Conservation (phyloP, 2,113 vertebrate genomes). For the Daphoenositta chrysoptera region DNA sequence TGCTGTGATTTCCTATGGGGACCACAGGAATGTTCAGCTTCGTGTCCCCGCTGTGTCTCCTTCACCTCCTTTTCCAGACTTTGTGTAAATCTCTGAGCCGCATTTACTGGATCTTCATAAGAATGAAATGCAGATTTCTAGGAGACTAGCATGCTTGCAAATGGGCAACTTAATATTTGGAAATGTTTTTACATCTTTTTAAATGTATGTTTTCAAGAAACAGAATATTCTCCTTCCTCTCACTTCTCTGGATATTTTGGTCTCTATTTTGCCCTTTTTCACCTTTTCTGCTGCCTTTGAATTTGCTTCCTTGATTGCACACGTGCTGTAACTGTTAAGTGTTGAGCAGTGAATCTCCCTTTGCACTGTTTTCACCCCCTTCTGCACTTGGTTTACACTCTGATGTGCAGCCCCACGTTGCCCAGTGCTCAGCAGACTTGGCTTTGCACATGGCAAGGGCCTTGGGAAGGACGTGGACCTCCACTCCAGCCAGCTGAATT, state of each 20-base stretch:
- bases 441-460: neutral
- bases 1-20: neutral
- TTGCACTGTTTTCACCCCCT: neutral
- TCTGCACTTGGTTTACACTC: neutral
- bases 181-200: neutral
- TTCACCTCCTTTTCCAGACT: neutral
- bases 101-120: neutral
- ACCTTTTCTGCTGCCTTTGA: neutral
- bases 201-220: neutral
- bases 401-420: neutral
- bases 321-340: neutral
- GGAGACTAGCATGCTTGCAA: neutral
- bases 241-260: neutral
- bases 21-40: neutral
- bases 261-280: neutral
- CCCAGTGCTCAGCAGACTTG: rapidly evolving
- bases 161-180: neutral
- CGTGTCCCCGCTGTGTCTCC: neutral
- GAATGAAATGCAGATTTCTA: neutral
- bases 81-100: neutral
- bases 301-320: neutral
- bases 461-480: neutral
- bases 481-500: neutral
- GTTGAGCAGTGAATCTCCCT: neutral
- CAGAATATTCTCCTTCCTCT: neutral